Percentiles rank a stretch among this genome's conserved stretches.
Conservation (phyloP, 2,113 vertebrate species). For the Saguinus midas region DNA sequence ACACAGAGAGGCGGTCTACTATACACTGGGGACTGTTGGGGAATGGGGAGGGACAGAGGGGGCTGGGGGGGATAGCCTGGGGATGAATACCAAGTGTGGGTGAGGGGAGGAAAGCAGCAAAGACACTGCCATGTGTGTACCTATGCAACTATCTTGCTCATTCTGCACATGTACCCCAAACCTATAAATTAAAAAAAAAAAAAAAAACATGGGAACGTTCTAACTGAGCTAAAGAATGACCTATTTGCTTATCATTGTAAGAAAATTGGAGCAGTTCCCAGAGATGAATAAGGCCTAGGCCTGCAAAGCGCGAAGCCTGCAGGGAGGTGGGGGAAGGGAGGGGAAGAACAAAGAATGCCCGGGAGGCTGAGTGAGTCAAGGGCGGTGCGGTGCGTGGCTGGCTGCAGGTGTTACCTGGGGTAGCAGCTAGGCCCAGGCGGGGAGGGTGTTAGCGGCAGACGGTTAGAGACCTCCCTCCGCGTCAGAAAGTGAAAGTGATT, state of each 20-base stretch:
- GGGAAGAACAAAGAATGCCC: not conserved
- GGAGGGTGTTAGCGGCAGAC: no score
- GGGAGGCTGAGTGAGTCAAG: not conserved
- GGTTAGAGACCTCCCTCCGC: not conserved
- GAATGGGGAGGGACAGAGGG: no score
- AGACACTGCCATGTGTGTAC: no score
- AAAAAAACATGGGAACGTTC: not conserved
- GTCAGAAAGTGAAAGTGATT: not conserved
- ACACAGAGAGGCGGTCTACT: no score
- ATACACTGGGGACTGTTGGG: no score
- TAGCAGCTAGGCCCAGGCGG: not conserved
- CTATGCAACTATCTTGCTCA: no score
- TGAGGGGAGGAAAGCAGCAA: no score
- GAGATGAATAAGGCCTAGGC: not conserved
- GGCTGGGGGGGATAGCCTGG: no score
- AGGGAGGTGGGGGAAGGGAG: not conserved
- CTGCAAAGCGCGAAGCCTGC: not conserved
- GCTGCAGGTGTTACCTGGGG: not conserved
- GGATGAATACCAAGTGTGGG: no score
- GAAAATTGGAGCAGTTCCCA: not conserved
- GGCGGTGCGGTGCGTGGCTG: not conserved
- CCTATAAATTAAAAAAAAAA: no score
- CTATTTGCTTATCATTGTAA: not conserved
- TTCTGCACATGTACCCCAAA: no score
- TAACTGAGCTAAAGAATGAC: not conserved